Conservation (phyloP, 1,140 invertebrate genomes). For the Drosophila asahinai region DNA sequence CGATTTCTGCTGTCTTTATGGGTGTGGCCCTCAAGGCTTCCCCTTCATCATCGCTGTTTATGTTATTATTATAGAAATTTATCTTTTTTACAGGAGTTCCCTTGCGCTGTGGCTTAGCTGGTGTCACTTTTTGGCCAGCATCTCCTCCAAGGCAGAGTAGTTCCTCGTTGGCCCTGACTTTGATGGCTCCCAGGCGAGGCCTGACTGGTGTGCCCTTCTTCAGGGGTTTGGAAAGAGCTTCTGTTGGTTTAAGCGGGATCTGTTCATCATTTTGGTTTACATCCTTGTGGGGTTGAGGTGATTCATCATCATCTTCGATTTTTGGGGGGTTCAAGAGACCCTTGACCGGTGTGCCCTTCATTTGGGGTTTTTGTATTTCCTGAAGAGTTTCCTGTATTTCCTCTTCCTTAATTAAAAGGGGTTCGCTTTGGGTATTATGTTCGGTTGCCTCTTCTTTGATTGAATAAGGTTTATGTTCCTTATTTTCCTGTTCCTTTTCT, state of each 20-base stretch:
- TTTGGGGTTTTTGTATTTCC: not conserved
- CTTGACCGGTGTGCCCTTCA: not conserved
- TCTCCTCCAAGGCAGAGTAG: conserved; percentile 10
- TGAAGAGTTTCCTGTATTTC: not conserved
- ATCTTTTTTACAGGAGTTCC: conserved; percentile 43
- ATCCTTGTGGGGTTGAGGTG: not conserved
- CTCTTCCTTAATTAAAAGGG: conserved; percentile 11
- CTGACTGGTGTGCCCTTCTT: conserved; percentile 50
- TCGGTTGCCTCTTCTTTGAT: not conserved
- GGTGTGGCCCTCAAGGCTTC: conserved; percentile 13
- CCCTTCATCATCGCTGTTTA: conserved; percentile 1
- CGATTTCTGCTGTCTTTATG: not conserved
- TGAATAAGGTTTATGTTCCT: not conserved
- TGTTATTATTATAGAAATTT: not conserved
- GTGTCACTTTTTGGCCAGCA: not conserved
- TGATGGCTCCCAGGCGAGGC: conserved; percentile 24
- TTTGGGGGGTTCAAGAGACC: not conserved
- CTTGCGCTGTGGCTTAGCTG: conserved; percentile 35
- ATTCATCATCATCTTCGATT: not conserved
- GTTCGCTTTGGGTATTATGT: not conserved
- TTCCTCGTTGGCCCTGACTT: conserved; percentile 42
- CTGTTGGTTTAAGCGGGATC: not conserved
- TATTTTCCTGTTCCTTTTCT: not conserved
- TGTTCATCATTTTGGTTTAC: conserved; percentile 19
- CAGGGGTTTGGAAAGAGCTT: conserved; percentile 20